phyloP scores from a whole-genome alignment of 2,888 invertebrate genomes.

The Chrysomela aeneicollis region DNA sequence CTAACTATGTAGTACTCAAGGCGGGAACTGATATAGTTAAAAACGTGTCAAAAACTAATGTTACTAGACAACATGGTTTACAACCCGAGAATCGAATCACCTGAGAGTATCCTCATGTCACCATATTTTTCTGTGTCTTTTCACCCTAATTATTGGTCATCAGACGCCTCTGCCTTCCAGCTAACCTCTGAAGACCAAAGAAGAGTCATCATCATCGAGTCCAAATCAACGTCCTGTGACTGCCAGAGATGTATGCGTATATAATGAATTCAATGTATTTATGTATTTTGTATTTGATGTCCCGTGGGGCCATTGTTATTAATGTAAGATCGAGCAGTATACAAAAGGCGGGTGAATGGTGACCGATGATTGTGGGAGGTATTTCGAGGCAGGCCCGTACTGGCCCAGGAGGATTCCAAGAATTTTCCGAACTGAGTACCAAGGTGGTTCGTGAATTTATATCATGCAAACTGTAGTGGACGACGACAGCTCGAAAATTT shows the following conservation, averaged over 20 bases:
- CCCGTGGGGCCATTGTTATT: slow-evolving; percentile 62
- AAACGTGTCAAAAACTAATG: too few relatives aligned
- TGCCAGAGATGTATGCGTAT: slow-evolving; percentile 60
- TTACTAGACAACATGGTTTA: too few relatives aligned
- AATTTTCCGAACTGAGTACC: too few relatives aligned
- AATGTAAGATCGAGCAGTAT: slow-evolving; percentile 61
- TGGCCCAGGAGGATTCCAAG: not conserved
- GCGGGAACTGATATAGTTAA: too few relatives aligned
- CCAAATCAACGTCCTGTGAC: slow-evolving; percentile 43
- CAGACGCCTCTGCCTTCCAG: slow-evolving; percentile 16
- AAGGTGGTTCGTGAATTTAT: too few relatives aligned
- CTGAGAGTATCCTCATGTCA: too few relatives aligned
- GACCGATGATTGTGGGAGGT: slow-evolving; percentile 59
- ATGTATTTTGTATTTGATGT: slow-evolving; percentile 63
- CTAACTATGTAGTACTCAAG: too few relatives aligned
- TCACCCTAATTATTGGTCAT: too few relatives aligned
- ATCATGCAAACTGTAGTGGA: too few relatives aligned
- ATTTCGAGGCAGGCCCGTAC: slow-evolving; percentile 37
- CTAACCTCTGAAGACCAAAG: slow-evolving; percentile 34
- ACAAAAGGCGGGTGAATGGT: slow-evolving; percentile 57
- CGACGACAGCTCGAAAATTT: too few relatives aligned
- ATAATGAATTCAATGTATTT: slow-evolving; percentile 64
- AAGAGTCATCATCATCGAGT: slow-evolving; percentile 26
- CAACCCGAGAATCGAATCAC: too few relatives aligned
- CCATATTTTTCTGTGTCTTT: too few relatives aligned